Conservation (phyloP, 2,888 invertebrate genomes). For the Rosalia funebris region DNA sequence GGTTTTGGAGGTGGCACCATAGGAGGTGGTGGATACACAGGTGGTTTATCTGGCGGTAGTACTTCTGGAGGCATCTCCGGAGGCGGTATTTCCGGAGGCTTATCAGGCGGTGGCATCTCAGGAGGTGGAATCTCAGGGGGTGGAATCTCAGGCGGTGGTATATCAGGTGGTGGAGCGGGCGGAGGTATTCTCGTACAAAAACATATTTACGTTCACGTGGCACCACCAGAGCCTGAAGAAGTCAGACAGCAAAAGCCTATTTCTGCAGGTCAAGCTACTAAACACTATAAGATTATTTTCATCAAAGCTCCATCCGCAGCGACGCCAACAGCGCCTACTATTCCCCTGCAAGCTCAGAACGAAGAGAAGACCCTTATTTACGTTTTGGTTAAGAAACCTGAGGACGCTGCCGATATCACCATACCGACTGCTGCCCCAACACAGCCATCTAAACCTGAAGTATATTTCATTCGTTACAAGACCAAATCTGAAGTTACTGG, state of each 20-base stretch:
- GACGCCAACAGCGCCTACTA: slow-evolving; percentile 78
- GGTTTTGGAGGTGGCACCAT: slow-evolving; percentile 38
- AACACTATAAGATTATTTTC: slow-evolving; percentile 91
- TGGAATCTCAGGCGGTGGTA: slow-evolving; percentile 63
- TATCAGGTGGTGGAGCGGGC: slow-evolving; percentile 60
- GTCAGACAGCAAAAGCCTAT: slow-evolving; percentile 71
- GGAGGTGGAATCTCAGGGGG: slow-evolving; percentile 60
- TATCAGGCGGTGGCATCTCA: slow-evolving; percentile 47
- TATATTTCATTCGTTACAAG: slow-evolving; percentile 89
- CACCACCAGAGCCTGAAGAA: slow-evolving; percentile 83
- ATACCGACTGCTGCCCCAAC: slow-evolving; percentile 84
- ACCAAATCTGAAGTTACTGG: slow-evolving; percentile 70
- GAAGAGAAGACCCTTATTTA: slow-evolving; percentile 89
- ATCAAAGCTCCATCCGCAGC: slow-evolving; percentile 73
- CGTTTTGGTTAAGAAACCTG: slow-evolving; percentile 88
- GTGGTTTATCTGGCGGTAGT: slow-evolving; percentile 40
- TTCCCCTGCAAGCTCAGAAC: slow-evolving; percentile 81
- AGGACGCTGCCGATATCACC: slow-evolving; percentile 74
- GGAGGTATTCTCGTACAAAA: slow-evolving; percentile 77
- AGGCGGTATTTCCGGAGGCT: slow-evolving; percentile 40
- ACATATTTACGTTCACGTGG: slow-evolving; percentile 88
- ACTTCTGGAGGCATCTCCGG: slow-evolving; percentile 37
- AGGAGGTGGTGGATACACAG: slow-evolving; percentile 37
- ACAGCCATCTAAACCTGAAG: slow-evolving; percentile 88
- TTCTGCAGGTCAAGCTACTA: slow-evolving; percentile 77